Conservation (phyloP, 1,140 invertebrate genomes). For the Papilio machaon region DNA sequence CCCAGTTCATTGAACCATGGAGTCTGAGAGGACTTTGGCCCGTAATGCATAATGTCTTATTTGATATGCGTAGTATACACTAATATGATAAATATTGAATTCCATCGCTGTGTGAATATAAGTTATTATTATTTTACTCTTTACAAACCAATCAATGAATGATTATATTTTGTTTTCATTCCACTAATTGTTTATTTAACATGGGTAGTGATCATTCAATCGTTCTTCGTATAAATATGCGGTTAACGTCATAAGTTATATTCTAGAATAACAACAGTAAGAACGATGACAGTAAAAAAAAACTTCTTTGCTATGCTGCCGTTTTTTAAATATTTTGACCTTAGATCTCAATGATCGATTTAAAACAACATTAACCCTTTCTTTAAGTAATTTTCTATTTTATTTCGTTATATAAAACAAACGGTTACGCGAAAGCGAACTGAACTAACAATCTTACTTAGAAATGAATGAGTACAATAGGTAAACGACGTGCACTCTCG, state of each 20-base stretch:
- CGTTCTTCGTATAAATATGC: not conserved
- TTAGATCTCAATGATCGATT: no score
- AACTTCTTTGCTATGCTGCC: not conserved
- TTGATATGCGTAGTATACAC: slow-evolving; percentile 17
- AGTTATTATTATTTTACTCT: not conserved
- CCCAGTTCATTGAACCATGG: not conserved
- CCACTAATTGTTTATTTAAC: not conserved
- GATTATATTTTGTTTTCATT: not conserved
- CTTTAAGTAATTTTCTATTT: not conserved
- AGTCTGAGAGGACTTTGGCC: not conserved
- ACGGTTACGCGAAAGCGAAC: no score
- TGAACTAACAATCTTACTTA: no score
- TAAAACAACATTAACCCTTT: not conserved
- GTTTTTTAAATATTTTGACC: not conserved
- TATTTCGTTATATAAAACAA: no score
- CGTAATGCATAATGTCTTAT: slow-evolving; percentile 12
- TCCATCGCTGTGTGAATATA: slow-evolving; percentile 5
- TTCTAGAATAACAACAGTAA: not conserved
- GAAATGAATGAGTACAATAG: no score
- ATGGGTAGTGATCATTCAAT: not conserved
- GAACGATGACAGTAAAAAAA: not conserved
- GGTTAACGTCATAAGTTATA: not conserved
- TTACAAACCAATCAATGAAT: not conserved
- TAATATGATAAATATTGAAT: slow-evolving; percentile 1
- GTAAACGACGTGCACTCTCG: not conserved